Percentiles rank a stretch among this genome's conserved stretches.
Conservation (phyloP, 2,888 invertebrate species). For the Melinopterus prodromus region DNA sequence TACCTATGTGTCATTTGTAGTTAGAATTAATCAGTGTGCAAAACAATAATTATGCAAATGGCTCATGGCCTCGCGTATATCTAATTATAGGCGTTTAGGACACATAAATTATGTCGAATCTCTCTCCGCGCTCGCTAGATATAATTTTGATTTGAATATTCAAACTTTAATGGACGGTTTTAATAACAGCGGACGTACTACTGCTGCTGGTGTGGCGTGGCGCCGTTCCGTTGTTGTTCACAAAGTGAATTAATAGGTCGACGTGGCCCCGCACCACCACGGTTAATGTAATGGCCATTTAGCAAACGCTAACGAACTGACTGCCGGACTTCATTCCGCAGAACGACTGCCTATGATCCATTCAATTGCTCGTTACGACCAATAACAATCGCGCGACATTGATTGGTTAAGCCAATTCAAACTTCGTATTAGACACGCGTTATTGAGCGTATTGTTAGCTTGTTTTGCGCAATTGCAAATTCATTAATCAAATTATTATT, state of each 20-base stretch:
- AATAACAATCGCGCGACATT: background rate
- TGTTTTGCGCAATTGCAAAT: background rate
- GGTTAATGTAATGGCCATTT: background rate
- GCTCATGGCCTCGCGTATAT: constrained; percentile 15
- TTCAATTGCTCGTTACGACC: background rate
- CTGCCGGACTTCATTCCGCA: background rate
- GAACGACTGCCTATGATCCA: background rate
- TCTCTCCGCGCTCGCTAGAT: constrained; percentile 18
- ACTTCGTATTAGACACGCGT: background rate
- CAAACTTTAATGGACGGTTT: constrained; percentile 21
- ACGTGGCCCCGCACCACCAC: background rate
- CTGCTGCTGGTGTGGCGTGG: constrained; percentile 10
- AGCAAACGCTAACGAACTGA: background rate
- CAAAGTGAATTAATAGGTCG: background rate
- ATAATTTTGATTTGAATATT: constrained; percentile 25
- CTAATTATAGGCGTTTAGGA: constrained; percentile 26
- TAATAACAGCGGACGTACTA: constrained; percentile 13
- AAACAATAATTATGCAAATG: constrained; percentile 26
- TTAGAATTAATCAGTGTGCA: constrained; percentile 22
- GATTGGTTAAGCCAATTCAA: background rate
- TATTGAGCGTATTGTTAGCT: background rate
- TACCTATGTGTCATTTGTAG: constrained; percentile 9
- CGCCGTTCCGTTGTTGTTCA: background rate
- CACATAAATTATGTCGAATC: constrained; percentile 23
- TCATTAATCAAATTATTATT: background rate